A percentile compares a stretch with the other conserved stretches of the same genome.
phyloP scores from a whole-genome alignment of 2,888 invertebrate genomes.

The Andrena chrysosceles region DNA sequence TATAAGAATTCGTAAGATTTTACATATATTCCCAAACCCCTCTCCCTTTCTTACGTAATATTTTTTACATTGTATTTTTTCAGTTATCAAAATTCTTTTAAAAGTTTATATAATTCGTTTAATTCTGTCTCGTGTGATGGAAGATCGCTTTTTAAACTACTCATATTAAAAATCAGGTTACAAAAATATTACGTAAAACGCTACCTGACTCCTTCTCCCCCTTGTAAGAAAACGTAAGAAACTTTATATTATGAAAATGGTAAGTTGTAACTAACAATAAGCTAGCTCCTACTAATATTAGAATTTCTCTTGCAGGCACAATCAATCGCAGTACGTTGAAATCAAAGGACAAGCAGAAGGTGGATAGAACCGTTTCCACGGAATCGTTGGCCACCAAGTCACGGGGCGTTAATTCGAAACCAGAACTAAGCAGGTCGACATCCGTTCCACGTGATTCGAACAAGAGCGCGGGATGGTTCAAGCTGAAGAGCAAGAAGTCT shows the following conservation, averaged over 20 bases:
- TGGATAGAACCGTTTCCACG: conserved; percentile 86
- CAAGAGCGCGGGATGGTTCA: conserved; percentile 91
- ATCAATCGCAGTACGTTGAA: conserved; percentile 83
- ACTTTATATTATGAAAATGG: background rate
- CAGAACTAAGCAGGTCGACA: conserved; percentile 88
- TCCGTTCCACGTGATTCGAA: conserved; percentile 91
- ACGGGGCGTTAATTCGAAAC: conserved; percentile 79
- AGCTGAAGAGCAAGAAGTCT: conserved; percentile 86
- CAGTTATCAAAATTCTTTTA: too few relatives aligned
- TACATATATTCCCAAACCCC: too few relatives aligned
- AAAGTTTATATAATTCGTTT: too few relatives aligned
- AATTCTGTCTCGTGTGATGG: too few relatives aligned
- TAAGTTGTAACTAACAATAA: background rate
- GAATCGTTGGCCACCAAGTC: conserved; percentile 87
- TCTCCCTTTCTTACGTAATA: too few relatives aligned
- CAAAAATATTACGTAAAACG: too few relatives aligned
- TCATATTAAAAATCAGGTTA: too few relatives aligned
- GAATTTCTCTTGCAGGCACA: conserved; percentile 75
- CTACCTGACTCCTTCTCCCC: too few relatives aligned
- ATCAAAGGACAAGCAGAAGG: conserved; percentile 83
- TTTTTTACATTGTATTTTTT: too few relatives aligned
- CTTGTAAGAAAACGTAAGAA: too few relatives aligned
- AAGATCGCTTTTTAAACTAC: too few relatives aligned
- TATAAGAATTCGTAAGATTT: too few relatives aligned
- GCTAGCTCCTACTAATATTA: background rate